Percentiles rank a stretch among this genome's conserved stretches.
phyloP scores from a whole-genome alignment of 2,797 vertebrate genomes.

The Micropoecilia bifurca region DNA sequence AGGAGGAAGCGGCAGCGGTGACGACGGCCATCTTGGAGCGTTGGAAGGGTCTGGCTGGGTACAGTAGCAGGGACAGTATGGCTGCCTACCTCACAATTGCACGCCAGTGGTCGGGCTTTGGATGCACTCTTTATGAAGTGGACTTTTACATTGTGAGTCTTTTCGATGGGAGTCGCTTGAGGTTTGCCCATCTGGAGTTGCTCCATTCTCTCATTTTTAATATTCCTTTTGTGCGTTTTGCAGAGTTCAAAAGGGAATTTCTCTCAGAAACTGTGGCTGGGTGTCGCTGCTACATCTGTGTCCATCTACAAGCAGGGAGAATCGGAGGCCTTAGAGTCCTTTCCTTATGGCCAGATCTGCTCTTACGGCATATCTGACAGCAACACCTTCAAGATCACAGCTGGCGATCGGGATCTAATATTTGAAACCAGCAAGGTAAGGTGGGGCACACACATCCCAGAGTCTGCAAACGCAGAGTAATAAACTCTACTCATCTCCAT shows the following conservation, averaged over 20 bases:
- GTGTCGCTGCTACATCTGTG: conserved; percentile 88
- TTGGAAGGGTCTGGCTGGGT: conserved; percentile 90
- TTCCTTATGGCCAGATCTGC: conserved; percentile 90
- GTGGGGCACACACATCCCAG: neutral
- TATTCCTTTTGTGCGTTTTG: conserved; percentile 6
- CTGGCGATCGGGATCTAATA: conserved; percentile 89
- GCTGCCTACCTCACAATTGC: conserved; percentile 90
- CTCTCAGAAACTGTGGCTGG: conserved; percentile 90
- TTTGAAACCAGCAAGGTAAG: conserved; percentile 91
- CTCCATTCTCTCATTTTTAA: conserved; percentile 26
- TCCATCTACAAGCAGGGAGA: conserved; percentile 91
- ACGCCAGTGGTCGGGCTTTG: conserved; percentile 92
- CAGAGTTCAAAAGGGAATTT: conserved; percentile 87
- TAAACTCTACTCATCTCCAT: neutral
- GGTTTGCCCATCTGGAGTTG: conserved; percentile 6
- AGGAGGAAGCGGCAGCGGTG: conserved; percentile 83
- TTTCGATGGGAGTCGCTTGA: neutral
- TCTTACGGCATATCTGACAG: conserved; percentile 89
- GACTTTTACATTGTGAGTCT: conserved; percentile 86
- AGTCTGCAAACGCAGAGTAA: conserved; percentile 1
- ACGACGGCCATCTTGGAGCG: conserved; percentile 87
- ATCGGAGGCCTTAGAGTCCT: conserved; percentile 88
- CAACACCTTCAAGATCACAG: conserved; percentile 89
- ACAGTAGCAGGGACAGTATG: conserved; percentile 90
- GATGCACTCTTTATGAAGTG: conserved; percentile 93